Percentiles rank a stretch among this genome's conserved stretches.
Conservation (phyloP, 2,888 invertebrate genomes). For the Chrysopilus asiliformis region DNA sequence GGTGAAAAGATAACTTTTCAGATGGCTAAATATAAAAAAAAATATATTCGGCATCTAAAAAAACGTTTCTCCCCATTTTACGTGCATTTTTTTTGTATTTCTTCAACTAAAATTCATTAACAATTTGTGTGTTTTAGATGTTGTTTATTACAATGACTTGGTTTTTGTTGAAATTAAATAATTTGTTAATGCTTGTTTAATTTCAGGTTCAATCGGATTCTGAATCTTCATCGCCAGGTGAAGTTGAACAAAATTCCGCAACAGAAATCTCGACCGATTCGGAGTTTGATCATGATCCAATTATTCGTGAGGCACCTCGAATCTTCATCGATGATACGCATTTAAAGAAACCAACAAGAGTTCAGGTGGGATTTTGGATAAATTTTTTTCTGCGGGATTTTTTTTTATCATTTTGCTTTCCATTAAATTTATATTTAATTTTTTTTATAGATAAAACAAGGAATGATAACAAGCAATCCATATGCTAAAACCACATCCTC, state of each 20-base stretch:
- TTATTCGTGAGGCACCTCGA: slow-evolving; percentile 51
- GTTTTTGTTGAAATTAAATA: slow-evolving; percentile 1
- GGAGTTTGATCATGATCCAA: slow-evolving; percentile 76
- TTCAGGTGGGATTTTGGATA: slow-evolving; percentile 41
- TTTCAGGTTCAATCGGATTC: slow-evolving; percentile 53
- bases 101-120: neutral
- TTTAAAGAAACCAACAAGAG: slow-evolving; percentile 46
- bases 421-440: no score
- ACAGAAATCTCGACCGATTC: slow-evolving; percentile 89
- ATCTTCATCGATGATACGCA: slow-evolving; percentile 57
- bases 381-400: neutral
- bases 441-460: slow-evolving; percentile 32
- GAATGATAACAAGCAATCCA: slow-evolving; percentile 24
- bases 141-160: neutral
- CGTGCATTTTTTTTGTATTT: slow-evolving; percentile 2
- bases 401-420: neutral
- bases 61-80: neutral
- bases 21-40: no score
- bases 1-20: no score
- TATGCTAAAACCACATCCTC: no score
- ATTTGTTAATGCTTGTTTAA: slow-evolving; percentile 5
- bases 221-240: slow-evolving; percentile 50
- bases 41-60: no score
- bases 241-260: slow-evolving; percentile 68
- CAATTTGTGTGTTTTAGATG: neutral